phyloP scores from a whole-genome alignment of 2,888 invertebrate species.

The Eumacrocentrus americanus region DNA sequence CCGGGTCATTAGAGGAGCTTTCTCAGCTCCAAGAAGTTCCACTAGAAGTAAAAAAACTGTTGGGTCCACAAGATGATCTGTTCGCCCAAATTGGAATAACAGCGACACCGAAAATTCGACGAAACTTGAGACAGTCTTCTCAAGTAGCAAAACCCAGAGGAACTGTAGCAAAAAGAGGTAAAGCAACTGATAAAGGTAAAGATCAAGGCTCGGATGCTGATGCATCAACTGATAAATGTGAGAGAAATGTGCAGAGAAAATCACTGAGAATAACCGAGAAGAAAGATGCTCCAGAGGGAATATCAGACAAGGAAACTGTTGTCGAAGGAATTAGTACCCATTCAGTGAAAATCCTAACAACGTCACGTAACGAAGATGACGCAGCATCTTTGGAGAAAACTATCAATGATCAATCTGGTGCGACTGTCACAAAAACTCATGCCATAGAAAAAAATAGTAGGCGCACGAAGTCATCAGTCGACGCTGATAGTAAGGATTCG shows the following conservation, averaged over 20 bases:
- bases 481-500: neutral
- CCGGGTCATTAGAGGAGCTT: slow-evolving; percentile 34
- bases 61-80: slow-evolving; percentile 42
- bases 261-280: slow-evolving; percentile 46
- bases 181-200: slow-evolving; percentile 9
- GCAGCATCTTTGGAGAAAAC: neutral
- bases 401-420: neutral
- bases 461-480: neutral
- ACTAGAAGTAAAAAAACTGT: slow-evolving; percentile 44
- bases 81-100: slow-evolving; percentile 37
- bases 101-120: slow-evolving; percentile 13
- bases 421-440: neutral
- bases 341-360: neutral
- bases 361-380: neutral
- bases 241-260: slow-evolving; percentile 40
- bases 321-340: neutral
- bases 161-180: slow-evolving; percentile 20
- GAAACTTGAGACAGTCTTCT: slow-evolving; percentile 1
- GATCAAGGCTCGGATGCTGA: slow-evolving; percentile 3
- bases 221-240: neutral
- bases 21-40: slow-evolving; percentile 38
- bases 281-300: slow-evolving; percentile 32
- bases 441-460: neutral
- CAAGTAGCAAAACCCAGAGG: slow-evolving; percentile 8
- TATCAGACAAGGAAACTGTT: neutral